phyloP scores from a whole-genome alignment of 2,797 vertebrate genomes.

The Lepidocolaptes lacrymiger region DNA sequence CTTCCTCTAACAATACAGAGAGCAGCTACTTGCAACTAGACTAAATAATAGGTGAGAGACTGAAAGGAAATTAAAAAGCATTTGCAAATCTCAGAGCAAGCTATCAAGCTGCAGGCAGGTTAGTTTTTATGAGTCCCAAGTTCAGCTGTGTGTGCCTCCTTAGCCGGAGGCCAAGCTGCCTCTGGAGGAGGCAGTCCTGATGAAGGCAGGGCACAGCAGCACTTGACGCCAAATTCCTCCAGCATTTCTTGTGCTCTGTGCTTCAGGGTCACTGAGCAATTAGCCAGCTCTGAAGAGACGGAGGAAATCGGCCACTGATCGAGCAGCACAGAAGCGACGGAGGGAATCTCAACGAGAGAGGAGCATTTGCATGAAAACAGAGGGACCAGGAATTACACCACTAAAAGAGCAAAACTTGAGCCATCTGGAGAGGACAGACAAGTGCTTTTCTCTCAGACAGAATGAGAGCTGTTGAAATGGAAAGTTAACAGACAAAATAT shows the following conservation, averaged over 20 bases:
- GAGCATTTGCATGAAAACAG: background rate
- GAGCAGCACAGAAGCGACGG: background rate
- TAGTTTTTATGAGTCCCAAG: background rate
- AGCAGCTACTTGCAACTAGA: background rate
- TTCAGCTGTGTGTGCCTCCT: background rate
- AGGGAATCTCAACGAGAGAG: background rate
- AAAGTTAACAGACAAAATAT: background rate
- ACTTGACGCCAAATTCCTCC: background rate
- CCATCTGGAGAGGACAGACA: background rate
- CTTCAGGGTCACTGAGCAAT: constrained; percentile 29
- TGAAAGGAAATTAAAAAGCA: background rate
- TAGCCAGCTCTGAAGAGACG: background rate
- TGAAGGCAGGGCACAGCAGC: background rate
- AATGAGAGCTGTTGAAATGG: background rate
- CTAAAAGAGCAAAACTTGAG: background rate
- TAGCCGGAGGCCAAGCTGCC: background rate
- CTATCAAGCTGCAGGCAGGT: background rate
- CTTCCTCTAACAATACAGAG: background rate
- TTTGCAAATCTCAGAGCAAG: background rate
- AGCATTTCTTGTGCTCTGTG: background rate
- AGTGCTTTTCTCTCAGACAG: background rate
- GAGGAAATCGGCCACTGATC: background rate
- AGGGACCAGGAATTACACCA: background rate
- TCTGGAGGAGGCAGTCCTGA: background rate
- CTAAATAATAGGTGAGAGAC: background rate